Evolutionary conservation across 2,888 invertebrate genomes (phyloP), one percentile per base, ranked within the genome.

Genomic region (Himalopsyche anomala): DNA sequence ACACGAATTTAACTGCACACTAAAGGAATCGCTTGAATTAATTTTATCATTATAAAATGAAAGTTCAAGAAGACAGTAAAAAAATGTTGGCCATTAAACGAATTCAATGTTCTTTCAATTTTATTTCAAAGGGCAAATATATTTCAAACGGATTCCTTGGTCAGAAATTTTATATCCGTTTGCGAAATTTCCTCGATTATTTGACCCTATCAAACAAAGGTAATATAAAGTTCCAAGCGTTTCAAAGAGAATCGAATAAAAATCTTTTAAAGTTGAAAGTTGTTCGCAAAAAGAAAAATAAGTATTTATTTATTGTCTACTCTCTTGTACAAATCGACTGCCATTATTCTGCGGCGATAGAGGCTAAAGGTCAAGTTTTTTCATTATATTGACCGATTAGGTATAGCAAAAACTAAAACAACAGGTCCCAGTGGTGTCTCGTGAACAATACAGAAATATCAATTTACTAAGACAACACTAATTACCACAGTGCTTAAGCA

Each of bases 371-470:
- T 62, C 62, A 62, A 62, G 19, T 28, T 62, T 62, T 45, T 62
- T 62, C 62, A 62, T 28, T 62, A 62, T 62, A 62, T 62, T 62
- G 62, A 62, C 62, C 62, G n/a, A 62, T 62, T 62, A 62, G 62
- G 19, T 62, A 62, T 19, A 62, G n/a, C n/a, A 1, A 62, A 62
- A 62, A 19, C 62, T 62, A 62, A 62, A 4, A 62, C 56, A 56
- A 62, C 19, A 62, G 62, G 19, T 62, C n/a, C 19, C 62, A 62
- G 62, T 19, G 62, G 28, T 28, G 62, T n/a, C 19, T 19, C 62
- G 28, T 19, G 28, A 62, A 62, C 15, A 51, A 51, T 15, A 12
- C 6, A 45, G 11, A 45, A 11, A 2, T 11, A 45, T 45, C 9
- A 45, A 45, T 45, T 45, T 45, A 45, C 8, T 45, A 45, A 11